Percentiles rank a stretch among this genome's conserved stretches.
Evolutionary conservation across 2,113 vertebrate genomes (phyloP).

Genomic region (Leuciscus idus): DNA sequence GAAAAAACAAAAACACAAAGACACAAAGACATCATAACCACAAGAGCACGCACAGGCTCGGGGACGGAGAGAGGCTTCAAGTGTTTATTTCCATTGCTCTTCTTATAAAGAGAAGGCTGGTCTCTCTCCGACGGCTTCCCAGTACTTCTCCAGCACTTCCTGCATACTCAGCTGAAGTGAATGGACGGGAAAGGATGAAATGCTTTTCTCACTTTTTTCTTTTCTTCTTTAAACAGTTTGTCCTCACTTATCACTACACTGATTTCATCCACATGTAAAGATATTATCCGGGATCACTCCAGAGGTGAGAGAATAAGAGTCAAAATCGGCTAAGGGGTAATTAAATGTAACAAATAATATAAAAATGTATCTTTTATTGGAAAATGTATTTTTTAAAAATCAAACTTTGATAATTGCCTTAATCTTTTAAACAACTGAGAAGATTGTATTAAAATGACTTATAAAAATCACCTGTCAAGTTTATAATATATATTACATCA

Average conservation of each 20-base stretch:
- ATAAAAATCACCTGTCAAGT: too few relatives aligned
- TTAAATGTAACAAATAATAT: too few relatives aligned
- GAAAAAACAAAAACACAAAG: conserved; percentile 53
- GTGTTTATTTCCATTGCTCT: conserved; percentile 52
- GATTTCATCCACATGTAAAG: not conserved
- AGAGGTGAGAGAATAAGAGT: not conserved
- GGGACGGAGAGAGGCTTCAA: conserved; percentile 38
- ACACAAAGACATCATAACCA: conserved; percentile 56
- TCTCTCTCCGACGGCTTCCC: conserved; percentile 29
- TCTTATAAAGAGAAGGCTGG: conserved; percentile 38
- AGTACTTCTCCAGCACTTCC: conserved; percentile 44
- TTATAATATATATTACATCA: too few relatives aligned
- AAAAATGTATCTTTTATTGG: too few relatives aligned
- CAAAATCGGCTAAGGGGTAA: not conserved
- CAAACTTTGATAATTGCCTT: too few relatives aligned
- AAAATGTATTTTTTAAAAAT: too few relatives aligned
- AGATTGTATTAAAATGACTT: too few relatives aligned
- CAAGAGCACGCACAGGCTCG: conserved; percentile 28
- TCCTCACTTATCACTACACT: not conserved
- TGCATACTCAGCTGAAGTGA: conserved; percentile 27
- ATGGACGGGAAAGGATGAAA: conserved; percentile 12
- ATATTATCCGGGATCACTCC: not conserved
- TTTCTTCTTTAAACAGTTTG: conserved; percentile 6
- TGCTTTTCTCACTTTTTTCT: not conserved
- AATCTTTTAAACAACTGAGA: too few relatives aligned